Base-by-base conservation (phyloP, 2,888 invertebrate genomes). In the Xiphydria camelus region DNA sequence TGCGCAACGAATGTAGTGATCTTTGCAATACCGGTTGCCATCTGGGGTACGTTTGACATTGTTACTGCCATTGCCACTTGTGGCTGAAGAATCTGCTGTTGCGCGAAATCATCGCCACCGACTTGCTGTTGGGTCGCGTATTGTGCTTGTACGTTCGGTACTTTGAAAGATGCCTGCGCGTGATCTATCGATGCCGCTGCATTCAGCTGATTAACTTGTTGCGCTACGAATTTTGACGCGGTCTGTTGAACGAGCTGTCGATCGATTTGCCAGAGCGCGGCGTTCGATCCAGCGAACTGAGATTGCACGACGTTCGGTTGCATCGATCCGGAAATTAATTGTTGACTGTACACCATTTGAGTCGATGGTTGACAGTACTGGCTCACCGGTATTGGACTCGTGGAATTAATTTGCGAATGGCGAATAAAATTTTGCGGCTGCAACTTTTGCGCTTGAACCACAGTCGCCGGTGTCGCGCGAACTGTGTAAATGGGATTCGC, bases 401-500 rank as follows among this genome's bases (percentile, higher is more conserved):
- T 41, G n/a, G 43, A 51, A 9, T 41, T 54, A 7, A 45, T 18
- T 36, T 59, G 58, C 21, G 51, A 42, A 41, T 64, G 64, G 35
- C 66, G 68, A 12, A 49, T 49, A 40, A 57, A 64, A 36, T 41
- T 45, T 17, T 53, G 49, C 1, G 51, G 45, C 7, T 62, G 64
- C 22, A 66, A 37, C 43, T 64, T 69, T 19, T 70, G 68, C 2
- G 66, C 62, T 38, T 71, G 74, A 2, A 64, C 67, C 2, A 69
- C 55, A 3, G 59, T 59, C 1, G 66, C 60, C 5, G 70, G 62
- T 3, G 64, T 59, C 12, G 70, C 65, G 41, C 70, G 69, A n/a
- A 61, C 67, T 42, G 70, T 68, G 45, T 73, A 71, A 53, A 64
- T 66, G 4, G 67, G 63, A 37, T 53, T 55, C 0, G 51, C 44